Percentiles rank a stretch among this genome's conserved stretches.
These are phyloP conservation scores for Canis aureus DNA, from an alignment of 2,113 vertebrate genomes.

Conservation along the genomic window DNA sequence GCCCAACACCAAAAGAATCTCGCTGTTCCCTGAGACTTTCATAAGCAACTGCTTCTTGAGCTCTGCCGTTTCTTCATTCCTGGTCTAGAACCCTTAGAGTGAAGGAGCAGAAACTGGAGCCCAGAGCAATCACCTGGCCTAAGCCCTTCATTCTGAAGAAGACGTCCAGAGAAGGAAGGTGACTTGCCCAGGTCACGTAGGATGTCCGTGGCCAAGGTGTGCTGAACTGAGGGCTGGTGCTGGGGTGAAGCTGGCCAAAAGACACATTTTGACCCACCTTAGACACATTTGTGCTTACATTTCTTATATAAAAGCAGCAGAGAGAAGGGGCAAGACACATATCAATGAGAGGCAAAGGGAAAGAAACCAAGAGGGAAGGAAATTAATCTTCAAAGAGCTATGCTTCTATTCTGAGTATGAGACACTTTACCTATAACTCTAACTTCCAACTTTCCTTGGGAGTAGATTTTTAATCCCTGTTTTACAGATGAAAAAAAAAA, in stretches of 20 bases:
- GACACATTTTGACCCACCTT: not conserved
- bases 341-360: not conserved
- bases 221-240: not conserved
- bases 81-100: not conserved
- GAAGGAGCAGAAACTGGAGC: not conserved
- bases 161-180: not conserved
- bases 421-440: not conserved
- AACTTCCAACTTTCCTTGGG: not conserved
- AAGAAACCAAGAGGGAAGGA: not conserved
- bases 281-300: not conserved
- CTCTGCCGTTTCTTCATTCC: not conserved
- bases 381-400: not conserved
- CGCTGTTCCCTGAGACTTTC: not conserved
- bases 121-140: not conserved
- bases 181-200: not conserved
- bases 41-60: not conserved
- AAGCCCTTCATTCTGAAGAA: not conserved
- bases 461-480: not conserved
- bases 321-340: not conserved
- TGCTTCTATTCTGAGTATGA: not conserved
- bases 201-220: not conserved
- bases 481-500: not conserved
- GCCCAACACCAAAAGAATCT: not conserved
- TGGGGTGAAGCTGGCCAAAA: not conserved
- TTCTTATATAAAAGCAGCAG: not conserved